phyloP scores from a whole-genome alignment of 2,797 vertebrate genomes.

The Coendou prehensilis region DNA sequence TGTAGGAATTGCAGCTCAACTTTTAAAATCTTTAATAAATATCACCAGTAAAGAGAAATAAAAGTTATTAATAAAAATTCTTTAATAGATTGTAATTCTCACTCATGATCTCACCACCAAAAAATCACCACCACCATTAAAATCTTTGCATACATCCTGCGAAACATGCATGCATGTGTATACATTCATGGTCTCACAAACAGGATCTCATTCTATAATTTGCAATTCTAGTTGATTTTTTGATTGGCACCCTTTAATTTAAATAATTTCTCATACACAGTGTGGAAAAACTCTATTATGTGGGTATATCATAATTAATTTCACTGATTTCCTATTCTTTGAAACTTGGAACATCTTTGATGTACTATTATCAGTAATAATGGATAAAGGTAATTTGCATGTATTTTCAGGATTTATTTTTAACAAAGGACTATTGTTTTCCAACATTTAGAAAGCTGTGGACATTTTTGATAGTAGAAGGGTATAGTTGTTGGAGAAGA shows the following conservation, averaged over 20 bases:
- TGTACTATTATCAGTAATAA: neutral
- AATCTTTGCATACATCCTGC: neutral
- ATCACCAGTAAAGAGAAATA: neutral
- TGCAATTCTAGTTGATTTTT: neutral
- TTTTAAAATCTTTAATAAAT: slow-evolving; percentile 57
- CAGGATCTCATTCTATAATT: neutral
- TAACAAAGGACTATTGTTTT: neutral
- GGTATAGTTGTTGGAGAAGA: neutral
- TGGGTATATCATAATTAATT: neutral
- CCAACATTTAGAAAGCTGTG: neutral
- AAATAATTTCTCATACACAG: neutral
- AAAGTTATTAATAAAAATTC: neutral
- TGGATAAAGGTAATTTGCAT: neutral
- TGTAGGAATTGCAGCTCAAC: neutral
- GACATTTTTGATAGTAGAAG: neutral
- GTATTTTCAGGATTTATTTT: slow-evolving; percentile 41
- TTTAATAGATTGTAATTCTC: neutral
- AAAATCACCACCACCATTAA: neutral
- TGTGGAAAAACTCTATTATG: neutral
- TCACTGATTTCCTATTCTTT: neutral
- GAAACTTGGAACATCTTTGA: neutral
- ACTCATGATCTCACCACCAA: neutral
- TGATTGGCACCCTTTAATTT: neutral
- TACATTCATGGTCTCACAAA: neutral
- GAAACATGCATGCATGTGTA: neutral